Base-by-base conservation (phyloP, 2,797 vertebrate genomes). In the Gymnoscopelus braueri region DNA sequence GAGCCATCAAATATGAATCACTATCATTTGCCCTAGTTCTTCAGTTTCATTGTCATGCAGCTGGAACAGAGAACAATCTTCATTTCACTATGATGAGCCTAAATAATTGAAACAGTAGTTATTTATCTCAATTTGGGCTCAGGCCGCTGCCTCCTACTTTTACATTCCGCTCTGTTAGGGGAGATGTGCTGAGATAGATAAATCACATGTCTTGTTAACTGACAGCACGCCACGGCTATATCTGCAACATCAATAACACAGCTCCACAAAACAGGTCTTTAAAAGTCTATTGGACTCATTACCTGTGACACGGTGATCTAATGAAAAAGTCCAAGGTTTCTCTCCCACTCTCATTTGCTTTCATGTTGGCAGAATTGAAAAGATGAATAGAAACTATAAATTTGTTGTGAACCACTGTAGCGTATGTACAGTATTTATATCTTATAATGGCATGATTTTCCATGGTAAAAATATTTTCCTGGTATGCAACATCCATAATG, bases 81-180 rank as follows among this genome's bases (percentile, higher is more conserved):
- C 75, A 85, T 79, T 88, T 74, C 75, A 51, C 61, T 0, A 0
- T 62, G 68, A 82, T 77, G 79, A 66, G 0, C 0, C 44, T 81
- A 35, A 78, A 71, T 88, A 84, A 88, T 79, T 76, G 48, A 64
- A 73, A 53, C 71, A 59, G 74, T 53, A n/a, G 60, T 90, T 49
- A 89, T 91, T 88, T 85, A 75, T 88, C 83, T 89, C 82, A 90
- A 81, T 93, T 73, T 74, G 59, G 60, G 64, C 63, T 26, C 52
- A 35, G 69, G 71, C 55, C 62, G 35, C 63, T 13, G 53, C 62
- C 68, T 79, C 64, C 19, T 48, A 64, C 72, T 82, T 79, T 73
- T 85, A 74, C 77, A 80, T 81, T 77, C 63, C 60, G 67, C 72
- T 65, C 59, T 39, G 60, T 61, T 13, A 51, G 9, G 56, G 67